These are phyloP conservation scores for Linurgus olivaceus DNA, from an alignment of 2,797 vertebrate species.

Conservation along the genomic window DNA sequence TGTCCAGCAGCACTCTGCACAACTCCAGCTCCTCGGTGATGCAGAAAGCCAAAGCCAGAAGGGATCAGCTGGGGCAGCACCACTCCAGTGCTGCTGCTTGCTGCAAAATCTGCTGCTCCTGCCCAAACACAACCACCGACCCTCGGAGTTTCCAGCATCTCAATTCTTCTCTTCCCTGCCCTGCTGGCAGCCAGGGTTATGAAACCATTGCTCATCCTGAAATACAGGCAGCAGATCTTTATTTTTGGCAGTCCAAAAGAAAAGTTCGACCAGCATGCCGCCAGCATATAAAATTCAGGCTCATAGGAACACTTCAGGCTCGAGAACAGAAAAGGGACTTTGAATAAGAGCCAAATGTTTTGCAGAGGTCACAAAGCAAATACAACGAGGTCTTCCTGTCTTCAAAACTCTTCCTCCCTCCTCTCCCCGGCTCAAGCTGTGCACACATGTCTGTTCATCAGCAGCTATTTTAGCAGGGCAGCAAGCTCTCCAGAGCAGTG, in stretches of 20 bases:
- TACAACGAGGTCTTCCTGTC: background rate
- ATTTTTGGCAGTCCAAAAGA: slow-evolving; percentile 20
- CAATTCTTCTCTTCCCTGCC: background rate
- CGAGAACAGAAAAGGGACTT: background rate
- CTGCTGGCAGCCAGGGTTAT: background rate
- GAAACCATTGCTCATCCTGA: slow-evolving; percentile 6
- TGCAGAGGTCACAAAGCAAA: slow-evolving; percentile 43
- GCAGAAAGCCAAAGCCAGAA: background rate
- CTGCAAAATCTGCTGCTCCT: background rate
- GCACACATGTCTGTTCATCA: background rate
- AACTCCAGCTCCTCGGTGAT: rapidly evolving
- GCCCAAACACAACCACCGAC: background rate
- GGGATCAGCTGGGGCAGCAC: rapidly evolving
- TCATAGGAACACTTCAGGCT: background rate
- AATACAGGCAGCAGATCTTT: slow-evolving; percentile 4
- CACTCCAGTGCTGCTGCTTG: background rate
- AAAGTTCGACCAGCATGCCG: background rate
- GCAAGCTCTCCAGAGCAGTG: background rate
- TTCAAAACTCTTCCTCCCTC: slow-evolving; percentile 5
- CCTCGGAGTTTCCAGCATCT: background rate
- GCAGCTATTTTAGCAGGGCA: slow-evolving; percentile 38
- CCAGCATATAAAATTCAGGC: background rate
- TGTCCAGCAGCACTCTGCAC: background rate
- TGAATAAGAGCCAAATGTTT: slow-evolving; percentile 13
- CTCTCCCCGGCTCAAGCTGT: background rate